A percentile compares a stretch with the other conserved stretches of the same genome.
Conservation (phyloP, 2,113 vertebrate species). For the Paradoxurus hermaphroditus region DNA sequence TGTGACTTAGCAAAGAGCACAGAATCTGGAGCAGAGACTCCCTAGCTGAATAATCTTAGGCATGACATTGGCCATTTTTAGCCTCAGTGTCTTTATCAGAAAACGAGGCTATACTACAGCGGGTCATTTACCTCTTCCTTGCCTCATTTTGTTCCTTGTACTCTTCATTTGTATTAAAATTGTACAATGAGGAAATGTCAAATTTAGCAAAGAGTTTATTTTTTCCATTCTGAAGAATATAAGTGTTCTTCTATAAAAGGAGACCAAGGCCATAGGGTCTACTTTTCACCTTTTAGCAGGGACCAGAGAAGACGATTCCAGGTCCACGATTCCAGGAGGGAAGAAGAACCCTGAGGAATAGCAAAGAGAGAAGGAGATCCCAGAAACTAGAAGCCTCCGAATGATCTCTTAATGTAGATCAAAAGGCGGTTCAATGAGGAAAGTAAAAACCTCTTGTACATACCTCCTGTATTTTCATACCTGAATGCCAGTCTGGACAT, state of each 20-base stretch:
- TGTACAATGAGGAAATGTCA: neutral
- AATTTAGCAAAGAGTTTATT: neutral
- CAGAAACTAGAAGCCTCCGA: neutral
- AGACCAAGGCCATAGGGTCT: neutral
- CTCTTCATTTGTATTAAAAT: neutral
- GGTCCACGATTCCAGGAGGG: neutral
- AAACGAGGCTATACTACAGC: neutral
- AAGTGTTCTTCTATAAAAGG: neutral
- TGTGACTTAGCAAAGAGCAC: neutral
- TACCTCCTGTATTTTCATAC: neutral
- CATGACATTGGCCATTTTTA: neutral
- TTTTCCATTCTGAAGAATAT: neutral
- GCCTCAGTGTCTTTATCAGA: neutral
- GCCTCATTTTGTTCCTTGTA: neutral
- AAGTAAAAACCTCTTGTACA: neutral
- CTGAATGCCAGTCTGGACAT: neutral
- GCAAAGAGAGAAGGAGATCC: neutral
- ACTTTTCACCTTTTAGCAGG: neutral
- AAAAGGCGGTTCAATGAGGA: neutral
- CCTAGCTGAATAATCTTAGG: neutral
- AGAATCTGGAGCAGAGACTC: neutral
- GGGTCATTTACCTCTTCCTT: neutral
- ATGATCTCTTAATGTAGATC: neutral
- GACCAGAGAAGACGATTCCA: neutral
- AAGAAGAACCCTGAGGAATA: neutral